phyloP scores from a whole-genome alignment of 2,113 vertebrate species.

The Nothocercus nigrocapillus region DNA sequence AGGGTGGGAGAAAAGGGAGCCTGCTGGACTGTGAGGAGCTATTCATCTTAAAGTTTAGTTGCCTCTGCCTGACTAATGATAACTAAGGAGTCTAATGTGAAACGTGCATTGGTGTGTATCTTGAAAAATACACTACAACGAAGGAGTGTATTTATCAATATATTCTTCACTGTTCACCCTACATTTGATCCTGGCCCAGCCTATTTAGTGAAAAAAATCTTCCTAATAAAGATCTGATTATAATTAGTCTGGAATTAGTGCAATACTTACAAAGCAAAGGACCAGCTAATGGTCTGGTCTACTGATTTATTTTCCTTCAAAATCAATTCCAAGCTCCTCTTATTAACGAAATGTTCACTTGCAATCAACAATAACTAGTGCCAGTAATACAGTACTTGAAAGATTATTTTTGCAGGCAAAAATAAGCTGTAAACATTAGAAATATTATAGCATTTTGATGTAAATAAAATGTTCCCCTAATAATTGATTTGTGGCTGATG shows the following conservation, averaged over 20 bases:
- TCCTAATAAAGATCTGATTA: conserved; percentile 15
- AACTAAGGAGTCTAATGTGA: conserved; percentile 61
- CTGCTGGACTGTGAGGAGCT: not conserved
- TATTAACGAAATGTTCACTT: conserved; percentile 39
- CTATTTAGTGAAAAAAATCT: not conserved
- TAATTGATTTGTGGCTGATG: conserved; percentile 50
- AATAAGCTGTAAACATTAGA: conserved; percentile 18
- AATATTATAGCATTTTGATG: conserved; percentile 34
- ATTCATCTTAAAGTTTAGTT: conserved; percentile 38
- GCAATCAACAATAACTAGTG: conserved; percentile 7
- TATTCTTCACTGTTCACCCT: not conserved
- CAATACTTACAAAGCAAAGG: conserved; percentile 17
- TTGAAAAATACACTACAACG: conserved; percentile 50
- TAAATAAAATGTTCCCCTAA: conserved; percentile 51
- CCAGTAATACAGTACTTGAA: not conserved
- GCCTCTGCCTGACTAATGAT: conserved; percentile 59
- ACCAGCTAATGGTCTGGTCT: conserved; percentile 6
- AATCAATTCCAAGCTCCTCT: conserved; percentile 23
- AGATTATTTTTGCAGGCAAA: conserved; percentile 27
- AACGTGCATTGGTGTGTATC: conserved; percentile 32
- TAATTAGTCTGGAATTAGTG: conserved; percentile 34
- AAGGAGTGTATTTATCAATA: conserved; percentile 59
- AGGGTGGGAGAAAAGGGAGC: not conserved
- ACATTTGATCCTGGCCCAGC: not conserved
- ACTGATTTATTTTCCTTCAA: conserved; percentile 17